phyloP scores from a whole-genome alignment of 2,113 vertebrate species.

The Apaloderma vittatum region DNA sequence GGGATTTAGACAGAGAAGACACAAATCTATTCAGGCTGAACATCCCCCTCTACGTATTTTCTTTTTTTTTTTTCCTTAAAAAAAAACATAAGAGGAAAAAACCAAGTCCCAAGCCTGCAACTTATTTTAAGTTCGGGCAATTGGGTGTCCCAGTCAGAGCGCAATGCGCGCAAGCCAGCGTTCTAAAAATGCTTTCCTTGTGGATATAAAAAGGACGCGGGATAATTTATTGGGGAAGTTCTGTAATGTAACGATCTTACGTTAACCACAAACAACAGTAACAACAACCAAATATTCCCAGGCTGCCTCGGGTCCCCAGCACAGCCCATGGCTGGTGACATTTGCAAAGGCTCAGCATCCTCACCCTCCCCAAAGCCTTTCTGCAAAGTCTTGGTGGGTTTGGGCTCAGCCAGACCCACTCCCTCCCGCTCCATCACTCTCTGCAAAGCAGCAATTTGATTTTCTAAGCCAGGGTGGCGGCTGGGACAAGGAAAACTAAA shows the following conservation, averaged over 20 bases:
- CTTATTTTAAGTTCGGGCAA: constrained; percentile 70
- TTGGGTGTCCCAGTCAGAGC: constrained; percentile 14
- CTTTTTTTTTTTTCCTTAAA: background rate
- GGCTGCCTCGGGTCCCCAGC: constrained; percentile 26
- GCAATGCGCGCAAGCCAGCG: background rate
- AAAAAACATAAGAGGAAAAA: background rate
- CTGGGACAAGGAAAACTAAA: constrained; percentile 67
- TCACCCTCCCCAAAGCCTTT: background rate
- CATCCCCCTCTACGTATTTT: background rate
- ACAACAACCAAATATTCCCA: background rate
- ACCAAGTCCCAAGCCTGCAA: background rate
- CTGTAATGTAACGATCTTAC: constrained; percentile 52
- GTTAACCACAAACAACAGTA: constrained; percentile 31
- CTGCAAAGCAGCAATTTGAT: constrained; percentile 8
- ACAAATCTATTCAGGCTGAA: background rate
- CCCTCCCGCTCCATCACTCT: background rate
- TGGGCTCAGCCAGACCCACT: background rate
- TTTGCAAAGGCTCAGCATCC: background rate
- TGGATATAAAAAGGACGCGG: constrained; percentile 57
- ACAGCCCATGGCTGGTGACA: constrained; percentile 1
- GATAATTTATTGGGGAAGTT: constrained; percentile 67
- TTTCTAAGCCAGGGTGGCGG: constrained; percentile 66
- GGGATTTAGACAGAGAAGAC: background rate
- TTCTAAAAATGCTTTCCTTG: constrained; percentile 65
- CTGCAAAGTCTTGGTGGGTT: background rate